Base-by-base conservation (phyloP, 2,888 invertebrate genomes). In the Thera obeliscata region DNA sequence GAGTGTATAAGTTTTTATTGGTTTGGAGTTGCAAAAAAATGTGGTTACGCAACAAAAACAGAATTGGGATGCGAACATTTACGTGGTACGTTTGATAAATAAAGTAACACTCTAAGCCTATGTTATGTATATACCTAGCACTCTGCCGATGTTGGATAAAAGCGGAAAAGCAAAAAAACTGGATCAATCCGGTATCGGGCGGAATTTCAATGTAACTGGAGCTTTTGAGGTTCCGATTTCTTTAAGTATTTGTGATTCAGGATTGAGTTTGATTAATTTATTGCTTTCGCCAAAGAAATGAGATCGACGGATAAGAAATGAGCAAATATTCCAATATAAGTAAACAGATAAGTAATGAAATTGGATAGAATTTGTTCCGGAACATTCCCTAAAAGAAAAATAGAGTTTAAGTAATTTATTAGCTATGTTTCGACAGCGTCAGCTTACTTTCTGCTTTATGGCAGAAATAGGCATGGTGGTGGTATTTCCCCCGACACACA, bases 121-220 rank as follows among this genome's bases (percentile, higher is more conserved):
- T 50, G 59, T 56, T 67, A 61, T 50, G 61, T 69, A 56, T 69
- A 63, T 71, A 68, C 71, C 61, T 69, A 56, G 71, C 63, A 67
- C 74, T 69, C 64, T 59, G 70, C 59, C 72, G 74, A 74, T 74
- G 70, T 69, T 62, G 66, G 68, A 74, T 73, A 70, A 71, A 74
- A 71, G 68, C 71, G 64, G 61, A 69, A 66, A 72, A 70, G 61
- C 56, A 46, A 71, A 74, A 76, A 70, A 70, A 64, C 61, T 66
- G 75, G 67, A 75, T 76, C 74, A 76, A 77, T 74, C 74, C 69
- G 70, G 68, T 57, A 70, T 72, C 65, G 72, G 54, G 66, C 67
- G 66, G 74, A 74, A 75, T 76, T 76, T 75, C 71, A 76, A 73
- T 74, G 74, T 68, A 74, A 70, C 73, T 58, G 66, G 67, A 57